These are phyloP conservation scores for Chauna torquata DNA, from an alignment of 2,113 vertebrate genomes.

Conservation along the genomic window DNA sequence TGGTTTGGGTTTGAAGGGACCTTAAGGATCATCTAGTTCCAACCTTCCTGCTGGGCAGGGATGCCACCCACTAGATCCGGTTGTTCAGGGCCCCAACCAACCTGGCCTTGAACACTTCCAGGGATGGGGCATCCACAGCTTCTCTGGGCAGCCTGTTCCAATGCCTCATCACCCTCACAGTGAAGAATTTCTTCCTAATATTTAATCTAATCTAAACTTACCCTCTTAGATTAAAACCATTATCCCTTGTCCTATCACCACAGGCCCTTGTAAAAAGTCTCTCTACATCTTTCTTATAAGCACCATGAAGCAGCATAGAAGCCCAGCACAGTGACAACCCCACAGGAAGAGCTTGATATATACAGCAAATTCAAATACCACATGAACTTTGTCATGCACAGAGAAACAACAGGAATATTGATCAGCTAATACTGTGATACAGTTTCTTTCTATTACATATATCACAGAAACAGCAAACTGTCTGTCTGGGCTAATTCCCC, in stretches of 20 bases:
- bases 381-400: rapidly evolving
- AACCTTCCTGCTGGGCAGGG: neutral
- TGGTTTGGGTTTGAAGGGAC: neutral
- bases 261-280: neutral
- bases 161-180: neutral
- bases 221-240: neutral
- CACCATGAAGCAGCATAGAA: rapidly evolving
- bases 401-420: neutral
- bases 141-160: neutral
- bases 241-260: neutral
- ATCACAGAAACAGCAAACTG: neutral
- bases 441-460: neutral
- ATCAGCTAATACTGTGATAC: neutral
- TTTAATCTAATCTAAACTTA: neutral
- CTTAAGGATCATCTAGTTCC: neutral
- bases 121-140: neutral
- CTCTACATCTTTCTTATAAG: neutral
- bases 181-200: neutral
- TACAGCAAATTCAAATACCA: neutral
- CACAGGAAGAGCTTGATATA: neutral
- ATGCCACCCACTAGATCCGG: neutral
- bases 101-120: neutral
- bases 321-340: neutral
- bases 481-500: neutral
- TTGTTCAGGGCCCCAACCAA: neutral